Evolutionary conservation across 2,888 invertebrate species (phyloP).

Genomic region (Phyllotreta cruciferae): DNA sequence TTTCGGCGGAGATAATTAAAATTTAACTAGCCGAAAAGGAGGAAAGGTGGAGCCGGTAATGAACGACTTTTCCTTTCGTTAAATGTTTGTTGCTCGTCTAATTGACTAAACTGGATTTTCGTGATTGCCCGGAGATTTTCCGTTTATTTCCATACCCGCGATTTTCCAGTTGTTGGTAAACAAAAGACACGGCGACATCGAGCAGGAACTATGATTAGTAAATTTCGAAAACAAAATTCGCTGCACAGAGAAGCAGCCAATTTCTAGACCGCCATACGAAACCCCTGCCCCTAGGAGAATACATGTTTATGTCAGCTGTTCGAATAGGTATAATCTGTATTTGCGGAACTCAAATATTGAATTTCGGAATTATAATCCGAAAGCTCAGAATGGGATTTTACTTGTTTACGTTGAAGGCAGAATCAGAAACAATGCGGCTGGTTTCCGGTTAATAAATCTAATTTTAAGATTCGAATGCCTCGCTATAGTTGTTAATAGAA

Average conservation of each 20-base stretch:
- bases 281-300: constrained; percentile 10
- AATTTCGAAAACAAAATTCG: constrained; percentile 3
- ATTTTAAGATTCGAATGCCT: constrained; percentile 26
- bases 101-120: no score
- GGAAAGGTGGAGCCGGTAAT: constrained; percentile 4
- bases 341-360: constrained; percentile 17
- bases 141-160: no score
- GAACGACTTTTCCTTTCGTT: background rate
- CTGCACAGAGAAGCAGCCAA: background rate
- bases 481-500: constrained; percentile 24
- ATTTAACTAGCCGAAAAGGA: constrained; percentile 26
- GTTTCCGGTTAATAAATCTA: constrained; percentile 20
- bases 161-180: no score
- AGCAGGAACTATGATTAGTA: no score
- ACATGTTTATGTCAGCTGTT: constrained; percentile 19
- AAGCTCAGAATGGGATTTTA: constrained; percentile 14
- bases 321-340: constrained; percentile 8
- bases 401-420: constrained; percentile 7
- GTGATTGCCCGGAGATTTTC: no score
- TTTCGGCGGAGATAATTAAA: constrained; percentile 34
- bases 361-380: constrained; percentile 15
- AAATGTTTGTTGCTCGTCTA: constrained; percentile 2
- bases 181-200: no score
- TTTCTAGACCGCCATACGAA: constrained; percentile 10
- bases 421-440: background rate